These are phyloP conservation scores for Hemithea aestivaria DNA, from an alignment of 2,888 invertebrate species.

Conservation along the genomic window DNA sequence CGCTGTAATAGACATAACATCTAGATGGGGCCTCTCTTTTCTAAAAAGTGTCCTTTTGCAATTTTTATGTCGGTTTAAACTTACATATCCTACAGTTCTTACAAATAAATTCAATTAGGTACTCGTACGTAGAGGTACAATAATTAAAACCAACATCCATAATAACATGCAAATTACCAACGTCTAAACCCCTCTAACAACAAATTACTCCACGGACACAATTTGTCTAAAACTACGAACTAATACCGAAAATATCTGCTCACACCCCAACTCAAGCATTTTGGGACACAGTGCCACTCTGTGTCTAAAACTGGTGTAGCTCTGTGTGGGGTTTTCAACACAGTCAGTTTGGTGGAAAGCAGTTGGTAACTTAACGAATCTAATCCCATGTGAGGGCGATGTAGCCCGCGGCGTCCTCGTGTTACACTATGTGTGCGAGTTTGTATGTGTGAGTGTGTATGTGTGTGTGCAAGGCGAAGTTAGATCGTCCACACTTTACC, in stretches of 20 bases:
- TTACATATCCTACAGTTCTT: no score
- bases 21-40: no score
- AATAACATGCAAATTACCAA: no score
- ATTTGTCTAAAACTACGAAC: slow-evolving; percentile 28
- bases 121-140: no score
- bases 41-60: no score
- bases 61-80: no score
- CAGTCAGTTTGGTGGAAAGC: slow-evolving; percentile 37
- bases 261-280: slow-evolving; percentile 1
- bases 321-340: slow-evolving; percentile 19
- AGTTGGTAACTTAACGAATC: slow-evolving; percentile 51
- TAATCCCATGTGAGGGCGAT: slow-evolving; percentile 62
- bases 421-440: slow-evolving; percentile 32
- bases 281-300: slow-evolving; percentile 19
- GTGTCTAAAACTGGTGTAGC: slow-evolving; percentile 18
- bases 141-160: no score
- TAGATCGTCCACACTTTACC: slow-evolving; percentile 79
- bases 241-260: slow-evolving; percentile 24
- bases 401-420: slow-evolving; percentile 55
- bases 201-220: slow-evolving; percentile 23
- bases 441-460: slow-evolving; percentile 30
- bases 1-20: no score
- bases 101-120: no score
- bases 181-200: no score
- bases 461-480: slow-evolving; percentile 71